Percentiles rank a stretch among this genome's conserved stretches.
phyloP scores from a whole-genome alignment of 2,888 invertebrate species.

The Amphipyra berbera region DNA sequence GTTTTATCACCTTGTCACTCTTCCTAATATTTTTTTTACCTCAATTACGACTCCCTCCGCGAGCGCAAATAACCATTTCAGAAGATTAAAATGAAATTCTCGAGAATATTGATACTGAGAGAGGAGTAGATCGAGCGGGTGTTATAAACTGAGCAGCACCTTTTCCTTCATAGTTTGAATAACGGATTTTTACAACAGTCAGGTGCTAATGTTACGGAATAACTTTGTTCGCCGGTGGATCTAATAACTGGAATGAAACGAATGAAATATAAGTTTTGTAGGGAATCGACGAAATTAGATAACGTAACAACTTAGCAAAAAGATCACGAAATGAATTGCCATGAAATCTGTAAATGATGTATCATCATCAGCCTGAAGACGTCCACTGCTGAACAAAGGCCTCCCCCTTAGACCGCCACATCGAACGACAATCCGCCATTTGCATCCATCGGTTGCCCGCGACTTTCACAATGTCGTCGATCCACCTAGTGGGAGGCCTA shows the following conservation, averaged over 20 bases:
- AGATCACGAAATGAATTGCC: conserved; percentile 18
- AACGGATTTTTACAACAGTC: conserved; percentile 53
- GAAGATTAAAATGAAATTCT: conserved; percentile 82
- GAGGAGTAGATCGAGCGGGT: conserved; percentile 58
- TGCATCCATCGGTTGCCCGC: no score
- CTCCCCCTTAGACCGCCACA: no score
- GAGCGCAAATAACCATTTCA: conserved; percentile 80
- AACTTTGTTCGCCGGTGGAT: conserved; percentile 34
- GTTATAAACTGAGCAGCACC: conserved; percentile 54
- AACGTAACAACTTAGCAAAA: conserved; percentile 15
- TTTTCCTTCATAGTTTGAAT: conserved; percentile 45
- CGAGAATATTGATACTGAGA: conserved; percentile 77
- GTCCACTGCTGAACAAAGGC: no score
- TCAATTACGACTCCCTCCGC: conserved; percentile 81
- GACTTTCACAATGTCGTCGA: no score
- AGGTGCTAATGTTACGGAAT: conserved; percentile 55
- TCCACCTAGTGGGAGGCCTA: no score
- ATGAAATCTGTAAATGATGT: conserved; percentile 31
- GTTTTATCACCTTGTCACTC: conserved; percentile 86
- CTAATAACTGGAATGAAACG: conserved; percentile 31
- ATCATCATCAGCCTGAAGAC: no score
- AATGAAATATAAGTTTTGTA: conserved; percentile 25
- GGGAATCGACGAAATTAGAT: conserved; percentile 22
- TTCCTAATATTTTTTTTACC: conserved; percentile 83
- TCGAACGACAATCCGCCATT: no score